Conservation (phyloP, 2,888 invertebrate genomes). For the Leucophenga montana region DNA sequence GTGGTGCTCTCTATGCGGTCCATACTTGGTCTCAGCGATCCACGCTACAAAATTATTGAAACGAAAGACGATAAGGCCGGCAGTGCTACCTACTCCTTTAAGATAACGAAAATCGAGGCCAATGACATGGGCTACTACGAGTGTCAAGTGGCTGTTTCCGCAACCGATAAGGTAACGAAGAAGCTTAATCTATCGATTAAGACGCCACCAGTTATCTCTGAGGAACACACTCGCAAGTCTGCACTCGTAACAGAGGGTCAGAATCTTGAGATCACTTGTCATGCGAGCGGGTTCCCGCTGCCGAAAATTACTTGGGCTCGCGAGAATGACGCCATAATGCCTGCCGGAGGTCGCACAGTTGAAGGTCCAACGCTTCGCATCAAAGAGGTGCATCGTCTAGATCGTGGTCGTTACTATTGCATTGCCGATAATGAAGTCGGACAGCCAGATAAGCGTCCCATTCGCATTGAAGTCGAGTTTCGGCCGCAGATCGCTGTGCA, state of each 20-base stretch:
- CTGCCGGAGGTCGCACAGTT: slow-evolving; percentile 65
- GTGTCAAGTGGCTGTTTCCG: slow-evolving; percentile 71
- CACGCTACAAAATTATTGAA: slow-evolving; percentile 64
- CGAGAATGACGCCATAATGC: slow-evolving; percentile 76
- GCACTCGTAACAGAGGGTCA: slow-evolving; percentile 66
- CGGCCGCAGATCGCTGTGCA: slow-evolving; percentile 69
- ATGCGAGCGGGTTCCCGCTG: slow-evolving; percentile 85
- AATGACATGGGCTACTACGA: slow-evolving; percentile 71
- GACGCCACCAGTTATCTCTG: slow-evolving; percentile 69
- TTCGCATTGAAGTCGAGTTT: slow-evolving; percentile 72
- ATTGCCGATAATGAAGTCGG: slow-evolving; percentile 72
- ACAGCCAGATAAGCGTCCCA: slow-evolving; percentile 63
- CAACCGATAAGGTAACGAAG: slow-evolving; percentile 64
- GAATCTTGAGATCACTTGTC: slow-evolving; percentile 76
- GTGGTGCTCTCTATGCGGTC: slow-evolving; percentile 69
- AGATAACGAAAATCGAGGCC: slow-evolving; percentile 67
- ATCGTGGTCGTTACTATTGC: slow-evolving; percentile 72
- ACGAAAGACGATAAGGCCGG: slow-evolving; percentile 54
- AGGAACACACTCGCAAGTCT: slow-evolving; percentile 62
- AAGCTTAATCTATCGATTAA: slow-evolving; percentile 68
- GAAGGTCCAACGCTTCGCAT: slow-evolving; percentile 67
- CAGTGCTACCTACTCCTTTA: slow-evolving; percentile 66
- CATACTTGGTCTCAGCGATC: slow-evolving; percentile 66
- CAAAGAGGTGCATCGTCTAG: slow-evolving; percentile 65
- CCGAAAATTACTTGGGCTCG: slow-evolving; percentile 81